Evolutionary conservation across 2,113 vertebrate species (phyloP), one percentile per base, ranked within the genome.

Genomic region (Mastomys natalensis): DNA sequence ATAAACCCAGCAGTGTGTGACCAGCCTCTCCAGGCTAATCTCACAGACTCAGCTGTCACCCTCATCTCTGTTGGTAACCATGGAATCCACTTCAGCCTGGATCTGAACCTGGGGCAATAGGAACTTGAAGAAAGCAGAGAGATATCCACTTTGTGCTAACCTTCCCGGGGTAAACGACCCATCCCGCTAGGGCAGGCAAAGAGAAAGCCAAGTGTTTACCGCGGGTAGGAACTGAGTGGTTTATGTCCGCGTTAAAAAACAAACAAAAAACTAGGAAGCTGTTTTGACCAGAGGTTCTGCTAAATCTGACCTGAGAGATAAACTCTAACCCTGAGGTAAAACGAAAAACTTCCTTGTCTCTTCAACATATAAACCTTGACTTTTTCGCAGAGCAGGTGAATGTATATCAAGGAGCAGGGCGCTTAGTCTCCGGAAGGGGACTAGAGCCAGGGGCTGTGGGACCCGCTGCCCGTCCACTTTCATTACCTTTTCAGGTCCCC

Each of bases 401-500:
- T 16, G 3, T 72, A 53, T 2, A 64, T 26, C 4, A 37, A 88
- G 34, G 16, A 37, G 22, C 40, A 29, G 51, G 19, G 78, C 51
- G 40, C 29, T 70, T 70, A 26, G 29, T 34, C 72, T 87, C 26
- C 58, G 13, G 58, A 43, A 26, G 29, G 77, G 11, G 2, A 13
- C 51, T 19, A 19, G 29, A 34, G n/a, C 4, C 0, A 13, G 45
- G 64, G 3, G n/a, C 7, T 8, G 40, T 15, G 26, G 26, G 16
- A 60, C 87, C 80, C 0, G n/a, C n/a, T 29, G 81, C 58, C 80
- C 13, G 51, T 3, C 17, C 12, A 45, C 24, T 11, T 82, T 13
- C 58, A 7, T 72, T 91, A 96, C 96, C 94, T 97, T 94, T 93
- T 77, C 45, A 0, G 51, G 12, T 26, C 53, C 21, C 45, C 37